Percentiles rank a stretch among this genome's conserved stretches.
These are phyloP conservation scores for Telmatochromis brachygnathus DNA, from an alignment of 2,113 vertebrate genomes.

Conservation along the genomic window DNA sequence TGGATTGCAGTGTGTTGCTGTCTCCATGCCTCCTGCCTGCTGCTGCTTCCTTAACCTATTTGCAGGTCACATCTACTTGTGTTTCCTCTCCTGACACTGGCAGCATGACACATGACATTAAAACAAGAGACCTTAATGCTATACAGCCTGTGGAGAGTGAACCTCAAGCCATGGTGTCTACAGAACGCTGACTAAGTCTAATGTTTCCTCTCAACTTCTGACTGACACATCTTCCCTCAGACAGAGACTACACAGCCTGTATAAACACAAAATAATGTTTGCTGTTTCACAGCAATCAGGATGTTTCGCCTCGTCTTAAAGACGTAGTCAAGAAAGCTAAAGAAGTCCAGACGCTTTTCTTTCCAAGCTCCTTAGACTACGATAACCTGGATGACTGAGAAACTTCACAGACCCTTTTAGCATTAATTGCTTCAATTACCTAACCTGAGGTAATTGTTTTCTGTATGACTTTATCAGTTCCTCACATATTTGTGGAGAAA, in stretches of 20 bases:
- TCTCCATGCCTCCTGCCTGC: background rate
- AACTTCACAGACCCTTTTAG: background rate
- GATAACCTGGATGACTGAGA: background rate
- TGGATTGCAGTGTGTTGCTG: background rate
- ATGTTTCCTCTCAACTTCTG: background rate
- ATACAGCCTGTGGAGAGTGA: background rate
- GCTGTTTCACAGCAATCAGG: background rate
- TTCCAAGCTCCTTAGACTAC: background rate
- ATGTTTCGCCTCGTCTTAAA: background rate
- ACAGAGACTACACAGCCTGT: background rate
- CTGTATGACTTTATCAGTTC: background rate
- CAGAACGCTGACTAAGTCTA: background rate
- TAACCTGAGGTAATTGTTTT: background rate
- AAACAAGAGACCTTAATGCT: background rate
- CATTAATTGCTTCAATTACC: background rate
- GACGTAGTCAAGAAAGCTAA: background rate
- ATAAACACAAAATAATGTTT: background rate
- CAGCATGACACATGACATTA: constrained; percentile 9
- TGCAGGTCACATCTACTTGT: constrained; percentile 11
- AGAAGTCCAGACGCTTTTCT: background rate
- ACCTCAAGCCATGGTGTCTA: background rate
- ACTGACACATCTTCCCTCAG: background rate
- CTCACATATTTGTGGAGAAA: background rate
- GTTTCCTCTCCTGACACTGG: background rate
- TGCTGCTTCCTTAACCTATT: background rate